phyloP scores from a whole-genome alignment of 2,113 vertebrate species.

The Megaceryle torquata region DNA sequence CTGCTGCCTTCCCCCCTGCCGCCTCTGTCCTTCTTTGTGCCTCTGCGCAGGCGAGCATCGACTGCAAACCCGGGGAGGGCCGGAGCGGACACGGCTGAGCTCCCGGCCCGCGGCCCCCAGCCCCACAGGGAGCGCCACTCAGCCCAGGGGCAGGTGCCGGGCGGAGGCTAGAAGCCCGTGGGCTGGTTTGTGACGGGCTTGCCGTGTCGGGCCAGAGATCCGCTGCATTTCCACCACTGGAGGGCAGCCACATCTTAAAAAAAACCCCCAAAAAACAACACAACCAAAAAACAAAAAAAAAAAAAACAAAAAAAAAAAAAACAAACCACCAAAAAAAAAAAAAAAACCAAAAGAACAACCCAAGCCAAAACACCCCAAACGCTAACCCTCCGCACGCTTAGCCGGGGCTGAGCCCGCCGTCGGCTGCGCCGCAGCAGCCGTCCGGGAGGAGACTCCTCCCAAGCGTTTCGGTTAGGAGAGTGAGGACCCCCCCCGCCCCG shows the following conservation, averaged over 20 bases:
- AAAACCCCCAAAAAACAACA: neutral
- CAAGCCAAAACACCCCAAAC: neutral
- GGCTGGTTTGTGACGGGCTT: neutral
- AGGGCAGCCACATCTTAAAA: conserved; percentile 77
- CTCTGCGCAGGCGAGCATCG: neutral
- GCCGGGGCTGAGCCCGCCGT: too few species aligned
- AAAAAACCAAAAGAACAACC: too few species aligned
- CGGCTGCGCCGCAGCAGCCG: too few species aligned
- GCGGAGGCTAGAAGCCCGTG: neutral
- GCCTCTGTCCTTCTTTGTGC: neutral
- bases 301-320: neutral
- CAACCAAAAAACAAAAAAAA: neutral
- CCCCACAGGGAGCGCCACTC: neutral
- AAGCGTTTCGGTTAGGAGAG: too few species aligned
- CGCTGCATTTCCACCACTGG: conserved; percentile 70
- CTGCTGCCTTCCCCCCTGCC: neutral
- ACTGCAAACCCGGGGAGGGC: neutral
- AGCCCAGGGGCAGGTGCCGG: neutral
- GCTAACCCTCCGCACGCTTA: too few species aligned
- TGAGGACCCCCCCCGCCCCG: too few species aligned
- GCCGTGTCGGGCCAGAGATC: neutral
- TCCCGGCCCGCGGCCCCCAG: neutral
- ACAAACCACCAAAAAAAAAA: too few species aligned
- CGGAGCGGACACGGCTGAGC: neutral
- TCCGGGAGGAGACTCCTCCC: too few species aligned